phyloP scores from a whole-genome alignment of 2,888 invertebrate genomes.

The Lamellibrachia satsuma region DNA sequence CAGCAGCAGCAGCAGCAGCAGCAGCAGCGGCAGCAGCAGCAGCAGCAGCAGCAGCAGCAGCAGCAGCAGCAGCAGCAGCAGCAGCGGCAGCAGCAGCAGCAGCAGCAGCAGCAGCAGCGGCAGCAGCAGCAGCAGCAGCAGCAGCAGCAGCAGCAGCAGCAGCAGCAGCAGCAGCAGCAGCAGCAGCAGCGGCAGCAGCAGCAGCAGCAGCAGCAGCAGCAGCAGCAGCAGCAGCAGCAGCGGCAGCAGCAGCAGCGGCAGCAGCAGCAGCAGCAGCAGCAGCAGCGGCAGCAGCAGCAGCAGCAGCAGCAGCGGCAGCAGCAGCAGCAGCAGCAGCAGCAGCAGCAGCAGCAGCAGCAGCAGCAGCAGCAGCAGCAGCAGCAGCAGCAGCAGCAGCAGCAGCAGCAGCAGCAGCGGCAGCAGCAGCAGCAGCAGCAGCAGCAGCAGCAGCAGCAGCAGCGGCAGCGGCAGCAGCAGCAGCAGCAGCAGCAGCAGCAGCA shows the following conservation, averaged over 20 bases:
- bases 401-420: constrained; percentile 21
- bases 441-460: constrained; percentile 21
- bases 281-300: constrained; percentile 18
- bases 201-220: neutral
- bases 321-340: constrained; percentile 21
- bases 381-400: constrained; percentile 21
- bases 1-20: constrained; percentile 20
- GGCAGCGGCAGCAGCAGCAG: constrained; percentile 19
- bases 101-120: neutral
- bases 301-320: constrained; percentile 19
- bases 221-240: neutral
- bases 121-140: neutral
- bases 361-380: constrained; percentile 21
- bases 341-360: constrained; percentile 22
- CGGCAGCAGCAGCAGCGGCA: neutral
- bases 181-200: neutral
- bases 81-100: neutral
- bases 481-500: constrained; percentile 20
- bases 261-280: neutral
- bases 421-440: constrained; percentile 21
- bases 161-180: neutral
- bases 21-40: constrained; percentile 1
- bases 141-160: neutral
- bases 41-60: neutral
- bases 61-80: neutral